These are phyloP conservation scores for Dendroctonus valens DNA, from an alignment of 1,140 invertebrate species.

Conservation along the genomic window DNA sequence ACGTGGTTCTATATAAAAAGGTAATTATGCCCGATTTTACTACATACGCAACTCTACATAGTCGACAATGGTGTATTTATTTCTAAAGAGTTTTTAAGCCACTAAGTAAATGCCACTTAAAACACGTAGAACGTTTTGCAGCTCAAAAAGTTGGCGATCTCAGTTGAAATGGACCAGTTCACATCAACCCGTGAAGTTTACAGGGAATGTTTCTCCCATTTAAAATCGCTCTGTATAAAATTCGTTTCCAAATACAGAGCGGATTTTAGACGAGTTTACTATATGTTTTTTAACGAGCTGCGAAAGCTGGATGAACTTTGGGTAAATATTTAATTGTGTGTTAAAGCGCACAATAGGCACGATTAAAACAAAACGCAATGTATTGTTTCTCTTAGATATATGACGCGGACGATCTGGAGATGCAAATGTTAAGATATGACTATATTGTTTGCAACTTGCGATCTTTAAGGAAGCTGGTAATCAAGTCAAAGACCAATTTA, in stretches of 20 bases:
- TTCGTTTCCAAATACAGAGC: conserved; percentile 26
- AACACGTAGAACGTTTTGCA: conserved; percentile 1
- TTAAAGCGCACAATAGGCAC: neutral
- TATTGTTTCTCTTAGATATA: conserved; percentile 14
- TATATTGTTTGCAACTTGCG: conserved; percentile 30
- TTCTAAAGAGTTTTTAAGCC: no score
- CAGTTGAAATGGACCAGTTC: conserved; percentile 34
- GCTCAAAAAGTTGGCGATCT: conserved; percentile 27
- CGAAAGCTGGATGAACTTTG: conserved; percentile 29
- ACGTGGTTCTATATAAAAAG: conserved; percentile 25
- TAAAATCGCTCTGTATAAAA: conserved; percentile 32
- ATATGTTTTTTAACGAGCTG: conserved; percentile 33
- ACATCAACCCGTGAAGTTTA: conserved; percentile 11
- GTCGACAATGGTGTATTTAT: no score
- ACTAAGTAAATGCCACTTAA: no score
- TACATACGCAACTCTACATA: no score
- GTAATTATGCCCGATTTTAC: neutral
- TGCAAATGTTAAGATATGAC: conserved; percentile 20
- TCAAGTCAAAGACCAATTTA: conserved; percentile 31
- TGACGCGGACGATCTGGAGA: conserved; percentile 24
- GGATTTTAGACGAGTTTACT: conserved; percentile 27
- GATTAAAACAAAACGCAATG: conserved; percentile 7
- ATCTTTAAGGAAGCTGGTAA: conserved; percentile 28
- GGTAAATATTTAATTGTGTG: conserved; percentile 23
- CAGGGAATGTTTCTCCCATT: conserved; percentile 17